A percentile compares a stretch with the other conserved stretches of the same genome.
Conservation (phyloP, 2,797 vertebrate genomes). For the Synaphobranchus kaupii region DNA sequence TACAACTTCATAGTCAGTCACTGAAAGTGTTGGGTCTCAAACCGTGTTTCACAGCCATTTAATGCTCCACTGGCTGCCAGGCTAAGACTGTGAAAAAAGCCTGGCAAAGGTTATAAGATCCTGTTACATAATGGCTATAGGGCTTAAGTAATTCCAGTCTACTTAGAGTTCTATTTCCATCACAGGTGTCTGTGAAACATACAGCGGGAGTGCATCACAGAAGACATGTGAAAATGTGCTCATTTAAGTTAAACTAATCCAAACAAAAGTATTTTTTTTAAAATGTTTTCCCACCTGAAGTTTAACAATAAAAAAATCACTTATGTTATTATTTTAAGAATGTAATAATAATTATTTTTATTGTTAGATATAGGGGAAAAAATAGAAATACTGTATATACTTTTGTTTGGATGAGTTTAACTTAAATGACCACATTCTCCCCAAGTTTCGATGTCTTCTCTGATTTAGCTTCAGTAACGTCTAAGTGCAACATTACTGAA, state of each 20-base stretch:
- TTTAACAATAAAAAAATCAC: too few relatives aligned
- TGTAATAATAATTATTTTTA: too few relatives aligned
- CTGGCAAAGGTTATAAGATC: background rate
- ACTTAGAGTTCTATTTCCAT: background rate
- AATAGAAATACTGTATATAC: too few relatives aligned
- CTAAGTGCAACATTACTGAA: background rate
- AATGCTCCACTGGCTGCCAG: background rate
- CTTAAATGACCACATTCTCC: too few relatives aligned
- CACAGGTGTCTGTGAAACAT: background rate
- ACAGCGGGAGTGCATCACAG: background rate
- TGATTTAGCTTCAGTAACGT: background rate
- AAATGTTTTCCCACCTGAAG: background rate
- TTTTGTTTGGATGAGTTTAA: too few relatives aligned
- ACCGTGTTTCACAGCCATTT: background rate
- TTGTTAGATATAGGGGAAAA: too few relatives aligned
- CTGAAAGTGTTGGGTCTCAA: background rate
- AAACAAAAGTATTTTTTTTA: background rate
- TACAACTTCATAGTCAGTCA: background rate
- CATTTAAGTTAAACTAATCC: background rate
- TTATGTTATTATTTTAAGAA: too few relatives aligned
- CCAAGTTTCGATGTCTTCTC: too few relatives aligned
- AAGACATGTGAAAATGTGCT: background rate
- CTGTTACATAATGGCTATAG: background rate
- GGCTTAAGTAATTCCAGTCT: slow-evolving; percentile 1
- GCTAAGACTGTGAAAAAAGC: background rate